Conservation (phyloP, 2,888 invertebrate genomes). For the Sicus ferrugineus region DNA sequence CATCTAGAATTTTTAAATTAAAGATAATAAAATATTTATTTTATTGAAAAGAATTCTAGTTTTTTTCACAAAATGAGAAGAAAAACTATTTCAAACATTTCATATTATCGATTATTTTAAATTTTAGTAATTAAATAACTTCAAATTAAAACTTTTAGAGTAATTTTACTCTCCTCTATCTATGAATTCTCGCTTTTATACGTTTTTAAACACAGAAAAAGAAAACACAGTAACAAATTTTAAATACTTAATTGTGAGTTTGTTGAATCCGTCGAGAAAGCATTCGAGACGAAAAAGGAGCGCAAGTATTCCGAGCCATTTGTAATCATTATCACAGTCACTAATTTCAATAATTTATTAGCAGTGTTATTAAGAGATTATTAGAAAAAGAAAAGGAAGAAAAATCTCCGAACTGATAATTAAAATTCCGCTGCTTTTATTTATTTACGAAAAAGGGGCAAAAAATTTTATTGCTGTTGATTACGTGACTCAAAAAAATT, state of each 20-base stretch:
- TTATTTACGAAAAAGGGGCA: no score
- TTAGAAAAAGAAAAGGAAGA: neutral
- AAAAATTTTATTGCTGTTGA: no score
- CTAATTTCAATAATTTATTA: neutral
- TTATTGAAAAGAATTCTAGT: no score
- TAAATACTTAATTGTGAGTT: neutral
- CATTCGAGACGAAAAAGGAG: neutral
- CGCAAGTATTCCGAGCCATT: neutral
- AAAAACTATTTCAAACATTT: neutral
- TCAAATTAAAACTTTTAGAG: neutral
- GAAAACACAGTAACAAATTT: neutral
- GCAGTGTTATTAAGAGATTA: neutral
- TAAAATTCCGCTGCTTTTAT: no score
- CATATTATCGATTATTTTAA: neutral
- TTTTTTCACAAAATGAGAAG: no score
- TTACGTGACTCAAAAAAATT: no score
- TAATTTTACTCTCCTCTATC: neutral
- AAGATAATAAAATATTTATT: no score
- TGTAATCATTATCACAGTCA: neutral
- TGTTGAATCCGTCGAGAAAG: neutral
- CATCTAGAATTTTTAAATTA: neutral
- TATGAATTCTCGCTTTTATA: neutral
- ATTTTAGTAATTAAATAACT: neutral
- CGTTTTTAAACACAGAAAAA: neutral
- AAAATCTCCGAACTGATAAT: no score